Conservation (phyloP, 2,888 invertebrate species). For the Macrophya annulata region DNA sequence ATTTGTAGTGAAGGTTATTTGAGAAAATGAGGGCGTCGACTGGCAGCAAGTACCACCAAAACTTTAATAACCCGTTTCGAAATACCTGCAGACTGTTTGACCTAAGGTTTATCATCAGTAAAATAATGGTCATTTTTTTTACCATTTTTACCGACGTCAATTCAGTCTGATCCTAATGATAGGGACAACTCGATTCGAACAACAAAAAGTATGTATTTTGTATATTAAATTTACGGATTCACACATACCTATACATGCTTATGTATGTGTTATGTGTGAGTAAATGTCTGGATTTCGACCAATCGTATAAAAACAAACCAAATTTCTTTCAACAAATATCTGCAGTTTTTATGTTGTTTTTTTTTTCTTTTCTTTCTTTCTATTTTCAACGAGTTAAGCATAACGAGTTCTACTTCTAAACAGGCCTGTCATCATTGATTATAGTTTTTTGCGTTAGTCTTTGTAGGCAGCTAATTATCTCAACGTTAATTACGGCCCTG, state of each 20-base stretch:
- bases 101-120: neutral
- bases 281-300: neutral
- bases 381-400: neutral
- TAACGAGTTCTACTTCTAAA: neutral
- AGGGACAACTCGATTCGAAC: neutral
- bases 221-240: neutral
- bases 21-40: neutral
- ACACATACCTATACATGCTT: neutral
- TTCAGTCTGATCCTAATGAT: conserved; percentile 21
- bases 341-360: neutral
- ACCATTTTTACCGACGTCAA: neutral
- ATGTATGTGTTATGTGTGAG: too few species aligned
- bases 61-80: conserved; percentile 21
- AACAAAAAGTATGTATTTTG: neutral
- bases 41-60: neutral
- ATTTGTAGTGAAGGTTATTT: neutral
- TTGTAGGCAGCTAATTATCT: neutral
- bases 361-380: neutral
- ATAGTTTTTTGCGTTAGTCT: neutral
- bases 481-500: neutral
- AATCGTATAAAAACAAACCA: neutral
- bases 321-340: neutral
- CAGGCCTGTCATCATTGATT: neutral
- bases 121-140: neutral
- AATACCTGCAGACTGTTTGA: neutral